Evolutionary conservation across 1,140 invertebrate species (phyloP).

Genomic region (Magallana ariakensis): DNA sequence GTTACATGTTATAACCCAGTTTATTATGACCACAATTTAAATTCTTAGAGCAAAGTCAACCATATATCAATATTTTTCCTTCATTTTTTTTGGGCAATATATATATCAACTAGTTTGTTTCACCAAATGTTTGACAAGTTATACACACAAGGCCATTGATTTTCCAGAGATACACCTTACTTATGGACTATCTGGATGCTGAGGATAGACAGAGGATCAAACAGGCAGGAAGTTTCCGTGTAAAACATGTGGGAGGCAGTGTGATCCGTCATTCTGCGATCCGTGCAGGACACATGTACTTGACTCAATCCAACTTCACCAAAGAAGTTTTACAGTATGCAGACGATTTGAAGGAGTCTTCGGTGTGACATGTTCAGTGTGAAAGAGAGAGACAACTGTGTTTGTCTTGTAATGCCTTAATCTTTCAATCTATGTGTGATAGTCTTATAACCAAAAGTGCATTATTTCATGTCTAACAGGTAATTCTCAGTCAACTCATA

Average conservation of each 20-base stretch:
- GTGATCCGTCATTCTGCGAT: slow-evolving; percentile 45
- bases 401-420: neutral
- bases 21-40: too few relatives aligned
- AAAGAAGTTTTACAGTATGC: slow-evolving; percentile 1
- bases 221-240: slow-evolving; percentile 43
- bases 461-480: neutral
- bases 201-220: slow-evolving; percentile 46
- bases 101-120: too few relatives aligned
- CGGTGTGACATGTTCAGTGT: slow-evolving; percentile 1
- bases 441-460: slow-evolving; percentile 9
- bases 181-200: slow-evolving; percentile 40
- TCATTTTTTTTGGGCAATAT: too few relatives aligned
- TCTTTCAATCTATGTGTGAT: slow-evolving; percentile 21
- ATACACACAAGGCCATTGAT: neutral
- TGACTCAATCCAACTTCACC: slow-evolving; percentile 22
- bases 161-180: slow-evolving; percentile 50
- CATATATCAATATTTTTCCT: too few relatives aligned
- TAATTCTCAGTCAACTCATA: slow-evolving; percentile 31
- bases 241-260: slow-evolving; percentile 49
- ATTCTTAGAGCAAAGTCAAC: too few relatives aligned
- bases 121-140: too few relatives aligned
- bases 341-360: neutral
- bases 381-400: neutral
- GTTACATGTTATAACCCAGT: too few relatives aligned
- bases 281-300: slow-evolving; percentile 15